Conservation (phyloP, 2,113 vertebrate genomes). For the Zapus hudsonius region DNA sequence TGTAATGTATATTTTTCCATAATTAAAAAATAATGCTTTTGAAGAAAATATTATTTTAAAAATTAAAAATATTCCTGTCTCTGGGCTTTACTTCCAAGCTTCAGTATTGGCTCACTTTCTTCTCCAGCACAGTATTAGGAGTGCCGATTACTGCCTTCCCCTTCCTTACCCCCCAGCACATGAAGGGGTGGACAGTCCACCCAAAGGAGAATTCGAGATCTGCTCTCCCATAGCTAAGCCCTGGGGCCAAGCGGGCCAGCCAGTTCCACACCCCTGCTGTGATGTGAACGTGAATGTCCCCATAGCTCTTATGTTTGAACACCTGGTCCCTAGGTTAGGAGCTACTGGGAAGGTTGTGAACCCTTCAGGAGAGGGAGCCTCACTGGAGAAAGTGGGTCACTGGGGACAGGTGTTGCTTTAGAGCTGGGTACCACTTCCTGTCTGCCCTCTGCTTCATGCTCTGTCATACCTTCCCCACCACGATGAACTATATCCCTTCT, state of each 20-base stretch:
- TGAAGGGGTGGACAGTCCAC: background rate
- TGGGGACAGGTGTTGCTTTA: no score
- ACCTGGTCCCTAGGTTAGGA: background rate
- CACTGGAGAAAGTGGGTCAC: background rate
- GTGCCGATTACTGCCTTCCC: background rate
- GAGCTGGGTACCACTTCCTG: no score
- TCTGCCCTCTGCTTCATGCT: background rate
- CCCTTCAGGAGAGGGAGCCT: background rate
- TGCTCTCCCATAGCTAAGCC: background rate
- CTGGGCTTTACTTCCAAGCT: background rate
- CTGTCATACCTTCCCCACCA: background rate
- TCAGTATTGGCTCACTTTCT: background rate
- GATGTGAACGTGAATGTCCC: background rate
- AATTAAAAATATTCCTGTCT: background rate
- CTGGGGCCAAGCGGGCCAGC: background rate
- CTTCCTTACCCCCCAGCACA: background rate
- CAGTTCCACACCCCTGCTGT: background rate
- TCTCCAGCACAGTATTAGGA: background rate
- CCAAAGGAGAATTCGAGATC: background rate
- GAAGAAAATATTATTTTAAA: background rate
- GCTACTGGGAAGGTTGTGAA: background rate
- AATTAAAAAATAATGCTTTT: slow-evolving; percentile 7
- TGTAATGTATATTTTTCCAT: background rate
- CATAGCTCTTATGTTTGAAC: background rate
- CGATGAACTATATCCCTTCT: background rate